These are phyloP conservation scores for Melanaphis sacchari DNA, from an alignment of 1,140 invertebrate species.

Conservation along the genomic window DNA sequence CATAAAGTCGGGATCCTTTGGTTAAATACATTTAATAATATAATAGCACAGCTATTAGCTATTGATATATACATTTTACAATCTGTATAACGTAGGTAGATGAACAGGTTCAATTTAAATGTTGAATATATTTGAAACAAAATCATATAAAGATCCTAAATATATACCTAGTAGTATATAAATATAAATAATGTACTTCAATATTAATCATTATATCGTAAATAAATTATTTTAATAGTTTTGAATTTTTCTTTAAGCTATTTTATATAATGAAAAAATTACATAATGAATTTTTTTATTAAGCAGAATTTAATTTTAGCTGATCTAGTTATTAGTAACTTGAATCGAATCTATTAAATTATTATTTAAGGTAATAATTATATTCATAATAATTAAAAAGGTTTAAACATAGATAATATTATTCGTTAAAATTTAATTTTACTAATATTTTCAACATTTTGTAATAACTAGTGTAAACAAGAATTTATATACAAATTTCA, in stretches of 20 bases:
- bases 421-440: too few relatives aligned
- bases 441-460: too few relatives aligned
- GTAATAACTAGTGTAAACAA: too few relatives aligned
- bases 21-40: background rate
- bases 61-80: background rate
- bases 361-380: background rate
- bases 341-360: background rate
- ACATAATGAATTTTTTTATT: background rate
- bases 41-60: background rate
- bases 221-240: background rate
- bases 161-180: too few relatives aligned
- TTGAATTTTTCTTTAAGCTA: background rate
- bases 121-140: background rate
- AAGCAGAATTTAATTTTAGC: background rate
- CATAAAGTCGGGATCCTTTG: too few relatives aligned
- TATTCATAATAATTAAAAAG: background rate
- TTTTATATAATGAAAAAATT: background rate
- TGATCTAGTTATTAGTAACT: background rate
- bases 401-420: too few relatives aligned
- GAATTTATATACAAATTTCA: too few relatives aligned
- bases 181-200: too few relatives aligned
- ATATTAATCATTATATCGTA: background rate
- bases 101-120: background rate
- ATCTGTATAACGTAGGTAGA: background rate
- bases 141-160: background rate